phyloP scores from a whole-genome alignment of 2,113 vertebrate species.

The Corydoras sp. region DNA sequence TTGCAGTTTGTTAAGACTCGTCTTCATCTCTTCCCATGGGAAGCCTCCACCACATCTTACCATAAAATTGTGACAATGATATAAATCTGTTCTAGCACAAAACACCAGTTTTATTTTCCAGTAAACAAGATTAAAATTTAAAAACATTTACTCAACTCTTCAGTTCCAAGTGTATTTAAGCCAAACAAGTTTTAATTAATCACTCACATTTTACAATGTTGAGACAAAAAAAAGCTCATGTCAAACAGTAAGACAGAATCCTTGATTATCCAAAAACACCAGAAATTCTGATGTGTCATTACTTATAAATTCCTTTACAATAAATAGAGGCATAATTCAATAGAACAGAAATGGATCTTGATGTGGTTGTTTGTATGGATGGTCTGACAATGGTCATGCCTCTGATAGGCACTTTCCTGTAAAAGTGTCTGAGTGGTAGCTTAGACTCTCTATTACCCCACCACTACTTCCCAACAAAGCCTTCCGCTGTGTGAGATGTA shows the following conservation, averaged over 20 bases:
- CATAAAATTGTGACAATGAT: too few species aligned
- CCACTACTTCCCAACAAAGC: slow-evolving; percentile 31
- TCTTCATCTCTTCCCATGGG: too few species aligned
- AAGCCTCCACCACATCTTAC: too few species aligned
- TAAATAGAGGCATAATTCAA: slow-evolving; percentile 19
- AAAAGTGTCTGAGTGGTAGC: slow-evolving; percentile 35
- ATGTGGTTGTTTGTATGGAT: slow-evolving; percentile 36
- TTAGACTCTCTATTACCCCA: slow-evolving; percentile 35
- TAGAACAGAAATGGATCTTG: slow-evolving; percentile 21
- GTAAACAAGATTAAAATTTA: too few species aligned
- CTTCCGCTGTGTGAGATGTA: slow-evolving; percentile 35
- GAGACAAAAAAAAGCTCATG: not conserved
- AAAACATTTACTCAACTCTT: not conserved
- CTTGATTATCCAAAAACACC: not conserved
- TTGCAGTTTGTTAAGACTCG: too few species aligned
- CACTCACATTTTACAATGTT: not conserved
- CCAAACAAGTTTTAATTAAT: not conserved
- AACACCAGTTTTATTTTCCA: not conserved
- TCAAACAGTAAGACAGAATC: not conserved
- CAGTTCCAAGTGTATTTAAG: not conserved
- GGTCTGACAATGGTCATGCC: slow-evolving; percentile 19
- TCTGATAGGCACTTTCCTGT: slow-evolving; percentile 6
- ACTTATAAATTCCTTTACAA: slow-evolving; percentile 22
- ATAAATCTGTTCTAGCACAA: not conserved
- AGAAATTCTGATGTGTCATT: not conserved